Conservation (phyloP, 2,113 vertebrate genomes). For the Ctenodactylus gundi region DNA sequence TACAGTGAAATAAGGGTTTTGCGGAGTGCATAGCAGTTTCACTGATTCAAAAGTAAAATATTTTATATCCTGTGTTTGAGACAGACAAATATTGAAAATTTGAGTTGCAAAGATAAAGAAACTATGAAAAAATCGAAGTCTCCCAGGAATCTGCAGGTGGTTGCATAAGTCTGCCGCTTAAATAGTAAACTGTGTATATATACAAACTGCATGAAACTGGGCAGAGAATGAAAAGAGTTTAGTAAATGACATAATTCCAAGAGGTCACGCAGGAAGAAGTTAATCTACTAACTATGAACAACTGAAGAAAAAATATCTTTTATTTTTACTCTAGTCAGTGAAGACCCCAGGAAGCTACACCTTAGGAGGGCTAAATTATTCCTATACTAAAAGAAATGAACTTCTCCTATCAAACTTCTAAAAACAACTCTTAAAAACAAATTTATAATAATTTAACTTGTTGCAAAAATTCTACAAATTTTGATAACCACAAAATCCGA, state of each 20-base stretch:
- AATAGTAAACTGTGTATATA: background rate
- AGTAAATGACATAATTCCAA: background rate
- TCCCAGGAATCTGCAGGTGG: background rate
- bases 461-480: background rate
- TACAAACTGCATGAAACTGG: background rate
- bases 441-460: background rate
- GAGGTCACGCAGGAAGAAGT: background rate
- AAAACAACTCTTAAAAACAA: background rate
- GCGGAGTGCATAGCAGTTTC: background rate
- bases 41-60: background rate
- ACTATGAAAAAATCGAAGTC: background rate
- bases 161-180: background rate
- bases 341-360: background rate
- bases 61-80: background rate
- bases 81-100: background rate
- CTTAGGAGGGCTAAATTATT: background rate
- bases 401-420: background rate
- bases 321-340: too few species aligned
- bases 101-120: background rate
- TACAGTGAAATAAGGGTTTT: background rate
- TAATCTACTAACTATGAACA: background rate
- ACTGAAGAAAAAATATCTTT: background rate
- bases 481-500: slow-evolving; percentile 9
- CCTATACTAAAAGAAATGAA: background rate
- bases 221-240: background rate